Evolutionary conservation across 2,888 invertebrate species (phyloP).

Genomic region (Cremastobaeus sp.): DNA sequence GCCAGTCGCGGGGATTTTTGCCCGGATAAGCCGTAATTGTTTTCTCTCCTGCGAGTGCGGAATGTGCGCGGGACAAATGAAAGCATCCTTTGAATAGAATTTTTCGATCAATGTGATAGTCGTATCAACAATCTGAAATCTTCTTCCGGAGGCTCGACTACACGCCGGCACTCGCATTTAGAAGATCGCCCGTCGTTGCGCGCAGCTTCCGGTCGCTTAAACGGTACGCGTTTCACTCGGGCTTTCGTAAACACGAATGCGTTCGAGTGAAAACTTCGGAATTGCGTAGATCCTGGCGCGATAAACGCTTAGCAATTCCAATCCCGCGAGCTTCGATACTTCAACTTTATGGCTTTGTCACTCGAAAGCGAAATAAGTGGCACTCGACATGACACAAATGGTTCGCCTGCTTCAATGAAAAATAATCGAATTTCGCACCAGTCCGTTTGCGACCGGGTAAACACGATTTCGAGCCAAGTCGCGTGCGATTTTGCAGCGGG

Average conservation of each 20-base stretch:
- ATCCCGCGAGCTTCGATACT: constrained; percentile 20
- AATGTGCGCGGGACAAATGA: neutral
- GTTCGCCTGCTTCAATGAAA: constrained; percentile 18
- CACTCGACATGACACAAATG: constrained; percentile 24
- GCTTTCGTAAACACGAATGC: constrained; percentile 23
- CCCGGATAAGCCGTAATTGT: too few relatives aligned
- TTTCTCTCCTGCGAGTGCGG: neutral
- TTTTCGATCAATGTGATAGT: neutral
- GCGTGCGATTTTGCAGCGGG: too few relatives aligned
- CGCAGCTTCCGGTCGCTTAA: constrained; percentile 29
- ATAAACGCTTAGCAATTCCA: constrained; percentile 22
- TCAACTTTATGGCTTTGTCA: constrained; percentile 30
- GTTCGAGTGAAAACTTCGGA: constrained; percentile 20
- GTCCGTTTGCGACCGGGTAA: too few relatives aligned
- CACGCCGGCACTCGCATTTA: neutral
- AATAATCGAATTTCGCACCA: constrained; percentile 36
- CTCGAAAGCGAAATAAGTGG: constrained; percentile 34
- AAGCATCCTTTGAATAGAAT: neutral
- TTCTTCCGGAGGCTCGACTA: neutral
- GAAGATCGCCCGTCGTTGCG: constrained; percentile 6
- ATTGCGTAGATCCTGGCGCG: constrained; percentile 32
- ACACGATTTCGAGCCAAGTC: too few relatives aligned
- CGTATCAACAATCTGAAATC: neutral
- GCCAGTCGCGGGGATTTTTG: too few relatives aligned
- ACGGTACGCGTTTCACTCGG: constrained; percentile 22